These are phyloP conservation scores for Sinohyriopsis cumingii DNA, from an alignment of 2,888 invertebrate genomes.

Conservation along the genomic window DNA sequence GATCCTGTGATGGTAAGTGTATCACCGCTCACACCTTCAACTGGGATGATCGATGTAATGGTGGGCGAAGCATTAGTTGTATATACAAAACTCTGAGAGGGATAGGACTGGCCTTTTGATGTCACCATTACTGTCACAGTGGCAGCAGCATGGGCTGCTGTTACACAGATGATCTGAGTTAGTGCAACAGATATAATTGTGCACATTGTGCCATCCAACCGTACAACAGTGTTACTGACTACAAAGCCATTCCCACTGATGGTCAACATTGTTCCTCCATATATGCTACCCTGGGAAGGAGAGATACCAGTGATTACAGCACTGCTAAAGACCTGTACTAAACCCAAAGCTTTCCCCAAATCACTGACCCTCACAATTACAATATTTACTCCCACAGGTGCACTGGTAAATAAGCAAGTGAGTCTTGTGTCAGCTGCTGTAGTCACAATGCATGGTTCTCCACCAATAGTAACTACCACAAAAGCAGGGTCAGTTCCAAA, in stretches of 20 bases:
- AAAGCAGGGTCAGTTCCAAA: conserved; percentile 27
- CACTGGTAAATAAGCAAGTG: conserved; percentile 40
- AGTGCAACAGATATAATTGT: conserved; percentile 28
- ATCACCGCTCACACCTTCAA: conserved; percentile 40
- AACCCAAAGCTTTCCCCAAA: conserved; percentile 35
- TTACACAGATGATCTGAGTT: conserved; percentile 43
- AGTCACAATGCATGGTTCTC: conserved; percentile 38
- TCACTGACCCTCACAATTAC: conserved; percentile 35
- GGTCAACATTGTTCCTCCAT: conserved; percentile 28
- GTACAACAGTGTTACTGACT: conserved; percentile 34
- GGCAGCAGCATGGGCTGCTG: conserved; percentile 38
- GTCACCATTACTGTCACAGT: conserved; percentile 35
- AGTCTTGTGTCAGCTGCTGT: conserved; percentile 35
- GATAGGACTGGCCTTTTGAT: conserved; percentile 41
- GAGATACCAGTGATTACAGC: conserved; percentile 21
- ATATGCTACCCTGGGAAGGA: conserved; percentile 41
- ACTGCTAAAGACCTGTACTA: conserved; percentile 18
- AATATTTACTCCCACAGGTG: conserved; percentile 44
- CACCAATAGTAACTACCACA: conserved; percentile 48
- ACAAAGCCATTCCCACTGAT: conserved; percentile 45
- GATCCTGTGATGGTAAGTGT: conserved; percentile 38
- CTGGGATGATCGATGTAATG: conserved; percentile 38
- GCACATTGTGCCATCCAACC: conserved; percentile 42
- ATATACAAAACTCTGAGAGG: conserved; percentile 36
- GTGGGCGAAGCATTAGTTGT: conserved; percentile 37